Base-by-base conservation (phyloP, 2,113 vertebrate genomes). In the Albula goreensis region DNA sequence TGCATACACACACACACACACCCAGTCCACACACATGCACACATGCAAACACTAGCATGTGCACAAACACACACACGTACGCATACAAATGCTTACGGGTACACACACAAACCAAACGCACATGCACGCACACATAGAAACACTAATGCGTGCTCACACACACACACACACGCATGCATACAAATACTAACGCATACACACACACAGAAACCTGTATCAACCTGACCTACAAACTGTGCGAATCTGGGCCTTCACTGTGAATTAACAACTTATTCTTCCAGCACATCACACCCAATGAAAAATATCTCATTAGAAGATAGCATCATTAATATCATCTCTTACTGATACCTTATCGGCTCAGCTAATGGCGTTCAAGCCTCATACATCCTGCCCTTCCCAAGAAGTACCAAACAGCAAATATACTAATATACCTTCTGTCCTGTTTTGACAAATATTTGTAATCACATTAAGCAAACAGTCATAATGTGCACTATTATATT, bases 131-230 rank as follows among this genome's bases (percentile, higher is more conserved):
- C 48, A 51, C 66, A 50, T 53, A 41, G 31, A 41, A 41, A 41
- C 1, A 1, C 31, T 41, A 41, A 41, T 41, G 31, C 31, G 31
- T 41, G 31, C 31, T 31, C 51, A 41, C 10, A 31, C 22, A 80
- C 83, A 80, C 56, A 31, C 82, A 82, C 49, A 86, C 81, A 52
- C 51, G 82, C 70, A 74, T 0, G 10, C 78, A 81, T 12, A 51
- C 80, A 81, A 5, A 17, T 52, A 5, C 48, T 25, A 57, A 60
- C 41, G 17, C 60, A 66, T 19, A 66, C 60, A 66, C 60, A 63
- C 60, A 63, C 60, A 66, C 60, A 22, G 15, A 66, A 15, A 66
- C 60, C 49, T 2, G n/a, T n/a, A 74, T 74, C 70, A 74, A 31
- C 70, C 70, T 8, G 25, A 74, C 8, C n/a, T n/a, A 74, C 70